These are phyloP conservation scores for Pampus argenteus DNA, from an alignment of 2,797 vertebrate species.

Conservation along the genomic window DNA sequence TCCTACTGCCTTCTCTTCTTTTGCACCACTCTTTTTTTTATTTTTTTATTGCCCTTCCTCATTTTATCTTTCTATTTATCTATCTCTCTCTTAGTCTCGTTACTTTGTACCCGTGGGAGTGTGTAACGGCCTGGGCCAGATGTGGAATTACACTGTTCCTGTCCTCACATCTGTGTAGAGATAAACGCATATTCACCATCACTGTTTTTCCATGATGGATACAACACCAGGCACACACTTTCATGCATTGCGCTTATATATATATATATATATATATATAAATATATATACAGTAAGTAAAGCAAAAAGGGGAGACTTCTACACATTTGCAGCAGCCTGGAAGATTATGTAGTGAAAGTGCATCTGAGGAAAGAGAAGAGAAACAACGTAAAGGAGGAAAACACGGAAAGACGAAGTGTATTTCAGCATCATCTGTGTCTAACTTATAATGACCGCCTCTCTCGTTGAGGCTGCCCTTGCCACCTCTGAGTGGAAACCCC, in stretches of 20 bases:
- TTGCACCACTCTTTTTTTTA: not conserved
- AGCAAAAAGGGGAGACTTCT: not conserved
- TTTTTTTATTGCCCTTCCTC: conserved; percentile 14
- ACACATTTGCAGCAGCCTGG: conserved; percentile 11
- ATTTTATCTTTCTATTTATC: conserved; percentile 2
- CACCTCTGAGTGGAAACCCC: not conserved
- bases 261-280: no score
- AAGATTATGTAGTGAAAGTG: not conserved
- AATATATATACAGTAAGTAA: no score
- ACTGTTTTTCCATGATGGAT: conserved; percentile 1
- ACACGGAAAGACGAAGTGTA: conserved; percentile 11
- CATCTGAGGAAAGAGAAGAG: not conserved
- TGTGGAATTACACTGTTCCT: conserved; percentile 32
- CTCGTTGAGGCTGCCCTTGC: conserved; percentile 28
- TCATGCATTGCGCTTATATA: no score
- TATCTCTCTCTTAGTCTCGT: conserved; percentile 18
- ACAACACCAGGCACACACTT: not conserved
- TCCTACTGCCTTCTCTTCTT: conserved; percentile 42
- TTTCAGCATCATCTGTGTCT: conserved; percentile 29
- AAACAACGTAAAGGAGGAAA: not conserved
- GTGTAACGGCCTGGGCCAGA: conserved; percentile 53
- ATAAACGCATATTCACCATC: conserved; percentile 8
- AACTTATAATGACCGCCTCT: conserved; percentile 31
- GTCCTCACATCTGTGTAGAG: conserved; percentile 34
- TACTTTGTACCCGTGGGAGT: conserved; percentile 30